Evolutionary conservation across 1,140 invertebrate species (phyloP), one percentile per base, ranked within the genome.

Genomic region (Musca domestica): DNA sequence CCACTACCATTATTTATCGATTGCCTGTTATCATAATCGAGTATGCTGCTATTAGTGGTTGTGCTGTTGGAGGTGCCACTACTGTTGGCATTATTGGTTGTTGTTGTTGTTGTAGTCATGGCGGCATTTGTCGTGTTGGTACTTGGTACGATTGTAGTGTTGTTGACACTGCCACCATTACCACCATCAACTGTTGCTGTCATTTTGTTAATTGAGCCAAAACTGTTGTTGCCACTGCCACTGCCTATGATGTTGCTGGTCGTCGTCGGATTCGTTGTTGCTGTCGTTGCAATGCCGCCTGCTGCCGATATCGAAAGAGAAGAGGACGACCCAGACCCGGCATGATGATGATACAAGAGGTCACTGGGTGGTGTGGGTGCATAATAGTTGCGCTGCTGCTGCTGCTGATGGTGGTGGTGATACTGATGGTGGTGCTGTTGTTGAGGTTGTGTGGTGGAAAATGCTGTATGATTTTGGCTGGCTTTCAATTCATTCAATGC

Each of bases 401-500:
- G 9, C 7, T 22, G 23, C 15, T 58, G 23, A 22, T 25, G 23
- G 12, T 30, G 56, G 17, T 56, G 52, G 30, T 58, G 48, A 2
- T 51, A 6, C 17, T 49, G 48, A 19, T 51, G 48, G 4, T 49
- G n/a, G 17, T 51, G 48, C 20, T 17, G 56, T 34, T 56, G 52
- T 56, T 41, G 56, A 5, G 34, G 5, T 12, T 41, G 34, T 41
- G 34, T 41, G 12, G 34, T 41, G 12, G 34, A 41, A 41, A 41
- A 41, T 41, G 56, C 41, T 15, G 15, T 58, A 68, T 41, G 15
- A 51, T 64, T 30, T 46, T 46, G 51, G 71, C 58, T 52, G 10
- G 30, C 47, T 76, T 72, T 70, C 67, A 67, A 70, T 34, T 65
- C 67, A 41, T 41, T 41, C 20, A 49, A 68, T 72, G 72, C 73